Evolutionary conservation across 2,888 invertebrate genomes (phyloP).

Genomic region (Mystacides longicornis): DNA sequence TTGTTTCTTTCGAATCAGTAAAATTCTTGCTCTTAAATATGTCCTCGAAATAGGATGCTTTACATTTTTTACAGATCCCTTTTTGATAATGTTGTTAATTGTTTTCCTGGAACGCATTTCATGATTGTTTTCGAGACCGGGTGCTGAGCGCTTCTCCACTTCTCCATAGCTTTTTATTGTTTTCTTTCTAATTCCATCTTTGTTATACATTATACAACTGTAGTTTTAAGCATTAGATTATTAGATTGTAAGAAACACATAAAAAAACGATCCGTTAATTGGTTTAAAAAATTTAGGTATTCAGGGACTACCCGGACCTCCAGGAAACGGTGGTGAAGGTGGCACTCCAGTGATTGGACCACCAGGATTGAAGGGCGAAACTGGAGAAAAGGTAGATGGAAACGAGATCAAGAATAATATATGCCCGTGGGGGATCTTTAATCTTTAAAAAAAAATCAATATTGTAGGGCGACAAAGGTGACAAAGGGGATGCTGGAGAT

Average conservation of each 20-base stretch:
- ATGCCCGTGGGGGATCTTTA: background rate
- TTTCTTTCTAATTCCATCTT: too few relatives aligned
- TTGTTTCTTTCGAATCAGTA: too few relatives aligned
- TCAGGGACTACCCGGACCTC: constrained; percentile 11
- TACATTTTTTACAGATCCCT: too few relatives aligned
- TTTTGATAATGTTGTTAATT: too few relatives aligned
- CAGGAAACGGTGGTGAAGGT: constrained; percentile 26
- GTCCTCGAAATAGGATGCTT: too few relatives aligned
- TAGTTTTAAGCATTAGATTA: background rate
- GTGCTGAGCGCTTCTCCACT: too few relatives aligned
- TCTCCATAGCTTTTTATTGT: too few relatives aligned
- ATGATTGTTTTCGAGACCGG: too few relatives aligned
- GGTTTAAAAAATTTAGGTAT: too few relatives aligned
- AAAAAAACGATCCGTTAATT: background rate
- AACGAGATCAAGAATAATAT: background rate
- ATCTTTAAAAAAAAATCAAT: too few relatives aligned
- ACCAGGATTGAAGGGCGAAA: constrained; percentile 32
- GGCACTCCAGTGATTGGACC: constrained; percentile 33
- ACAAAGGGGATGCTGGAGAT: constrained; percentile 4
- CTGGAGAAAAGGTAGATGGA: constrained; percentile 28
- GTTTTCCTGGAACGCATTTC: too few relatives aligned
- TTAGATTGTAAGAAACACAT: background rate
- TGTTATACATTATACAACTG: background rate
- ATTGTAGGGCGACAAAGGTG: constrained; percentile 12
- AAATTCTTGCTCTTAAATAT: too few relatives aligned